Evolutionary conservation across 2,888 invertebrate genomes (phyloP).

Genomic region (Cheilosia scutellata): DNA sequence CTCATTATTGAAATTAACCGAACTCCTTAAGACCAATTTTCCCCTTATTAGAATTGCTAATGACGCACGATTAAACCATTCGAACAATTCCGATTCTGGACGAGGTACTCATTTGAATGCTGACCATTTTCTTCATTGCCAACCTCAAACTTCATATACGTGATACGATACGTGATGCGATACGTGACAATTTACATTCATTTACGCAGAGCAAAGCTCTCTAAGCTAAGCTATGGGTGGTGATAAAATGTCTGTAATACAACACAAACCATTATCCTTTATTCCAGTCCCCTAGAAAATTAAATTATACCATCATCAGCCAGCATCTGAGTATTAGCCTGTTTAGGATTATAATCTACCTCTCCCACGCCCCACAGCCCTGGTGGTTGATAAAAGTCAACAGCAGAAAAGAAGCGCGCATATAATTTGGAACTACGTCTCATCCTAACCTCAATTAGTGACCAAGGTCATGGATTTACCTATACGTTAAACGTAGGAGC

Average conservation of each 20-base stretch:
- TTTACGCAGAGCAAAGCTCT: slow-evolving; percentile 25
- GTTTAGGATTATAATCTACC: slow-evolving; percentile 43
- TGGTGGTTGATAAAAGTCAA: slow-evolving; percentile 35
- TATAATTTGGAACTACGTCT: slow-evolving; percentile 17
- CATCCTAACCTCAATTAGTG: slow-evolving; percentile 66
- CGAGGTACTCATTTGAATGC: slow-evolving; percentile 21
- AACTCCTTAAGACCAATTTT: slow-evolving; percentile 42
- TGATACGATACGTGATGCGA: neutral
- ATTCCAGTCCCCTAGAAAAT: slow-evolving; percentile 16
- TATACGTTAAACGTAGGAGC: too few species aligned
- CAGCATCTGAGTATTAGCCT: slow-evolving; percentile 40
- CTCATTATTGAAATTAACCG: slow-evolving; percentile 50
- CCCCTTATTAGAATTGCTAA: slow-evolving; percentile 57
- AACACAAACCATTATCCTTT: neutral
- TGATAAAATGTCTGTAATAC: neutral
- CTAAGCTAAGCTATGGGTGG: neutral
- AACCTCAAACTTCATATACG: neutral
- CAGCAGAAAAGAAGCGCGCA: slow-evolving; percentile 3
- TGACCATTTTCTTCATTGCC: neutral
- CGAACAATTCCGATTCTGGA: slow-evolving; percentile 2
- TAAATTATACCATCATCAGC: slow-evolving; percentile 41
- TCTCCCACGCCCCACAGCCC: neutral
- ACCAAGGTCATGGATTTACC: slow-evolving; percentile 40
- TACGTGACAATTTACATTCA: slow-evolving; percentile 46
- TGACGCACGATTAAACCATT: slow-evolving; percentile 38